Evolutionary conservation across 2,797 vertebrate species (phyloP), one percentile per base, ranked within the genome.

Genomic region (Neosilurus mollespiculum): DNA sequence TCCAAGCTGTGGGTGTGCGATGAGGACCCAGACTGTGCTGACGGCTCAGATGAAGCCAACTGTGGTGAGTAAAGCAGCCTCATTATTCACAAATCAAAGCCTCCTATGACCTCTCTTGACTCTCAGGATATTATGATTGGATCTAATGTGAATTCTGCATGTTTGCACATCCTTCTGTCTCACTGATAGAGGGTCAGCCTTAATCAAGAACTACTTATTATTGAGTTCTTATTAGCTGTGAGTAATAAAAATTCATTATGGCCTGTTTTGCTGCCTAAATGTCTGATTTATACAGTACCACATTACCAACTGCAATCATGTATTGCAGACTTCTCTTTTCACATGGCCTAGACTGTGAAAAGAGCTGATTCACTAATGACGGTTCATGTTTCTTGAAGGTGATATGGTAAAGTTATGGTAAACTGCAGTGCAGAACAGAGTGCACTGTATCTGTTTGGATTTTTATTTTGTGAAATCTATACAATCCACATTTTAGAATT

Each of bases 1-100:
- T 99, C 98, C 88, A 99, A 97, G 89, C 93, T 99, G 81, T 99
- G 98, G 98, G 98, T 99, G 12, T 99, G 98, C 86, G 98, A 99
- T 16, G 97, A 99, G 89, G 98, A 99, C 89, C 96, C 97, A 0
- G 98, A 99, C 88, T 99, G 98, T 61, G 96, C 97, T 1, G 98
- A 99, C 53, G 98, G 97, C 49, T 99, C 98, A 0, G 98, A 99
- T 24, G 97, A 99, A 91, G 96, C 97, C 53, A 97, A 97, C 89
- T 99, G 98, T 62, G 98, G 98, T 99, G 92, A 98, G 97, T 83
- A 65, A 86, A 66, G 53, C 22, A 1, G 49, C 24, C 24, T 78
- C 80, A 83, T 86, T 89, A 86, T 90, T 91, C 80, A 89, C 86
- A 87, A 88, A 79, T 69, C 82, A 69, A 78, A 78, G 70, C 62